These are phyloP conservation scores for Araneus ventricosus DNA, from an alignment of 1,140 invertebrate genomes.

Conservation along the genomic window DNA sequence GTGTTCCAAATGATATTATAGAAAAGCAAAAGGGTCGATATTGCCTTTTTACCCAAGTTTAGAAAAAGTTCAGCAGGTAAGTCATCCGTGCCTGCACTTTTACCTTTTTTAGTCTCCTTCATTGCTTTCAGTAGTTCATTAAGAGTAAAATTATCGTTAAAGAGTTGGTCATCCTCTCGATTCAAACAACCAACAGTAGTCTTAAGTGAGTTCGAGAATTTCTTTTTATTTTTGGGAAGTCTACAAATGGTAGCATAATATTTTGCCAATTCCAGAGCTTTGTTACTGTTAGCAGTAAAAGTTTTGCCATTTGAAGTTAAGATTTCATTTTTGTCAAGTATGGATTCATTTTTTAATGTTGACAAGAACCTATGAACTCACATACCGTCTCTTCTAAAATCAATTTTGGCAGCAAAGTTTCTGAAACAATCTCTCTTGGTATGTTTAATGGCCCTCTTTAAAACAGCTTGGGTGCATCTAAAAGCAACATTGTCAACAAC, in stretches of 20 bases:
- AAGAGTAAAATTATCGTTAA: slow-evolving; percentile 42
- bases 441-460: not conserved
- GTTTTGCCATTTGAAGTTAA: not conserved
- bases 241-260: slow-evolving; percentile 48
- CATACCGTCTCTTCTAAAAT: slow-evolving; percentile 33
- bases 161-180: not conserved
- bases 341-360: not conserved
- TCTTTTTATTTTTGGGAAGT: not conserved
- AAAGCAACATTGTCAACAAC: not conserved
- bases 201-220: not conserved
- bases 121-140: slow-evolving; percentile 27
- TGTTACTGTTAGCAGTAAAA: slow-evolving; percentile 23
- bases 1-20: slow-evolving; percentile 30
- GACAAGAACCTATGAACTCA: not conserved
- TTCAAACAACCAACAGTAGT: not conserved
- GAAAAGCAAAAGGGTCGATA: not conserved
- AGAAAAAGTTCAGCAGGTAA: slow-evolving; percentile 28
- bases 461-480: not conserved
- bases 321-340: not conserved
- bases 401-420: slow-evolving; percentile 22
- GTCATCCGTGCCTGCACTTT: slow-evolving; percentile 9
- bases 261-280: slow-evolving; percentile 16
- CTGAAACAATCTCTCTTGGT: slow-evolving; percentile 56
- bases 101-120: slow-evolving; percentile 5
- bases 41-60: not conserved